Evolutionary conservation across 2,113 vertebrate species (phyloP).

Genomic region (Vireo altiloquus): DNA sequence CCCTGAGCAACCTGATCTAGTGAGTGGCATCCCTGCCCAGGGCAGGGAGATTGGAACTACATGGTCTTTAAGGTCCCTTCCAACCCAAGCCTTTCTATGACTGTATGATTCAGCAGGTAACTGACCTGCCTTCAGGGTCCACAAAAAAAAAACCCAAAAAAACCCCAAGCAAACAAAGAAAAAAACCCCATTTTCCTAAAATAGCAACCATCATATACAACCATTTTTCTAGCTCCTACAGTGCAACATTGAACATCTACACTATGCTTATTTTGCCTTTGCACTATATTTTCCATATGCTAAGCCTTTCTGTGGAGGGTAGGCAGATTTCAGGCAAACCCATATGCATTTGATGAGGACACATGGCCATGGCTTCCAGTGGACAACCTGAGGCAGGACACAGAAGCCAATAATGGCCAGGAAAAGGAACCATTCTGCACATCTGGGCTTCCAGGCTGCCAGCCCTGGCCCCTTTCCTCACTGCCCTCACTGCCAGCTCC

Average conservation of each 20-base stretch:
- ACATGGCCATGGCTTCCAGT: rapidly evolving
- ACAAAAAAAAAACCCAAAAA: not conserved
- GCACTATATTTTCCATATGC: not conserved
- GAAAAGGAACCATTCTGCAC: not conserved
- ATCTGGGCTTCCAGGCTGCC: not conserved
- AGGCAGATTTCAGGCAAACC: not conserved
- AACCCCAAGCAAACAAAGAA: not conserved
- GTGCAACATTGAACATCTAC: rapidly evolving
- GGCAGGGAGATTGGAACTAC: not conserved
- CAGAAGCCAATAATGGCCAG: not conserved
- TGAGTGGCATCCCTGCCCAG: not conserved
- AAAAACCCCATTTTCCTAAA: not conserved
- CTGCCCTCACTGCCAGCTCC: not conserved
- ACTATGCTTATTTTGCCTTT: not conserved
- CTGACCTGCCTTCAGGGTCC: not conserved
- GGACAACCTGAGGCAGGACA: not conserved
- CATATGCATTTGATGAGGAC: not conserved
- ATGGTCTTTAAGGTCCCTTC: not conserved
- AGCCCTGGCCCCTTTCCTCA: not conserved
- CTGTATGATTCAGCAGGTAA: not conserved
- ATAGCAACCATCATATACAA: not conserved
- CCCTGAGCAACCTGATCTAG: not conserved
- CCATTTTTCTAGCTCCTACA: not conserved
- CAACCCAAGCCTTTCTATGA: not conserved
- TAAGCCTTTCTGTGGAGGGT: not conserved